phyloP scores from a whole-genome alignment of 2,797 vertebrate species.

The Scyliorhinus canicula region DNA sequence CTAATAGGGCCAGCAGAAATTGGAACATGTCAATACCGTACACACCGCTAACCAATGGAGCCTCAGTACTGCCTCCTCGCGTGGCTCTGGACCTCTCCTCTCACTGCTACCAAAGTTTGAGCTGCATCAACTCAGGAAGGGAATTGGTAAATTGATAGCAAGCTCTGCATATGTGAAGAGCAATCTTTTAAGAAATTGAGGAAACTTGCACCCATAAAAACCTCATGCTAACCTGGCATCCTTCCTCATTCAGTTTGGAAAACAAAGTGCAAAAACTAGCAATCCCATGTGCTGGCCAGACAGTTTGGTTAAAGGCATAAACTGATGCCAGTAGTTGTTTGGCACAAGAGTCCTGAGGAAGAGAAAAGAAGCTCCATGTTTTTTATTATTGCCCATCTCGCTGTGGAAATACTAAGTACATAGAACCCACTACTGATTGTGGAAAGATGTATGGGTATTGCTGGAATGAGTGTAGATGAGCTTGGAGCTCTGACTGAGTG shows the following conservation, averaged over 20 bases:
- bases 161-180: not conserved
- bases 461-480: not conserved
- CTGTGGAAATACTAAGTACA: not conserved
- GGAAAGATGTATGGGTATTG: not conserved
- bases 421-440: not conserved
- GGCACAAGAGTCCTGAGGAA: not conserved
- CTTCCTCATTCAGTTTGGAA: not conserved
- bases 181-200: not conserved
- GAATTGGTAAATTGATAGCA: not conserved
- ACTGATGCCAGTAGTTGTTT: not conserved
- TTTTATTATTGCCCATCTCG: not conserved
- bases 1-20: not conserved
- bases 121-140: not conserved
- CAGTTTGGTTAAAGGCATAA: not conserved
- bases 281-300: not conserved
- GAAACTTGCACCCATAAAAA: not conserved
- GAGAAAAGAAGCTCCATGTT: not conserved
- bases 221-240: not conserved
- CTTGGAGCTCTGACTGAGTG: not conserved
- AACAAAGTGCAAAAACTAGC: not conserved
- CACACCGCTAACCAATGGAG: not conserved
- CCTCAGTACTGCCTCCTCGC: not conserved
- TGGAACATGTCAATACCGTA: too few species aligned
- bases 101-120: not conserved
- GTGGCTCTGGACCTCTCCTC: not conserved